These are phyloP conservation scores for Cheilosia vulpina DNA, from an alignment of 2,888 invertebrate genomes.

Conservation along the genomic window DNA sequence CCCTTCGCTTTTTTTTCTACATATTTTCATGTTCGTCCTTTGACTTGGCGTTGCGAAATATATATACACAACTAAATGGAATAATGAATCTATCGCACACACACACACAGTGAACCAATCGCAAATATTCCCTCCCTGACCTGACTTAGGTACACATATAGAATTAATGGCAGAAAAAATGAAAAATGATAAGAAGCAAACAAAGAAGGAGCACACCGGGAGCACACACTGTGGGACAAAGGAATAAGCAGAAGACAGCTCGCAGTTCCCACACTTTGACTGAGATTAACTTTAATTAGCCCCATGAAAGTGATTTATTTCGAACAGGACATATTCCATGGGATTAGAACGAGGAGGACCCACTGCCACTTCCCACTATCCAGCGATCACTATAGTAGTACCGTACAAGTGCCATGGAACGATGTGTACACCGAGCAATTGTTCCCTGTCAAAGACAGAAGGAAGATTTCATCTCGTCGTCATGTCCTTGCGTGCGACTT, in stretches of 20 bases:
- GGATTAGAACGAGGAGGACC: constrained; percentile 20
- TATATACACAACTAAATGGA: constrained; percentile 39
- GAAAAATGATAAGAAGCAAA: constrained; percentile 58
- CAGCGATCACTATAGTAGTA: constrained; percentile 11
- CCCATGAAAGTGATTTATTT: constrained; percentile 82
- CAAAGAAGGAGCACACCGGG: constrained; percentile 1
- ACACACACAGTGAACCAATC: constrained; percentile 14
- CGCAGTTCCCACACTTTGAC: constrained; percentile 28
- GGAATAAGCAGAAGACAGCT: constrained; percentile 44
- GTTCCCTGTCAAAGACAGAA: constrained; percentile 61
- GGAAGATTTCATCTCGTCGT: constrained; percentile 55
- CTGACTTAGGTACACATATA: constrained; percentile 41
- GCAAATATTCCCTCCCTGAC: neutral
- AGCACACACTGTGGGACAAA: constrained; percentile 15
- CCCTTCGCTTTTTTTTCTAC: constrained; percentile 21
- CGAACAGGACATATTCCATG: constrained; percentile 69
- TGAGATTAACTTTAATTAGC: constrained; percentile 82
- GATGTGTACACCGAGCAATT: constrained; percentile 33
- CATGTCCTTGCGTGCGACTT: constrained; percentile 21
- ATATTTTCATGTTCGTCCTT: constrained; percentile 54
- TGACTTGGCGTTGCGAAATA: constrained; percentile 30
- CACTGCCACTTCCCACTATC: neutral
- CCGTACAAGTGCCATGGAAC: neutral
- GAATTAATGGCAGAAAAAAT: constrained; percentile 61
- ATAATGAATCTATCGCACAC: constrained; percentile 50